phyloP scores from a whole-genome alignment of 1,140 invertebrate genomes.

The Drosophila nikananu region DNA sequence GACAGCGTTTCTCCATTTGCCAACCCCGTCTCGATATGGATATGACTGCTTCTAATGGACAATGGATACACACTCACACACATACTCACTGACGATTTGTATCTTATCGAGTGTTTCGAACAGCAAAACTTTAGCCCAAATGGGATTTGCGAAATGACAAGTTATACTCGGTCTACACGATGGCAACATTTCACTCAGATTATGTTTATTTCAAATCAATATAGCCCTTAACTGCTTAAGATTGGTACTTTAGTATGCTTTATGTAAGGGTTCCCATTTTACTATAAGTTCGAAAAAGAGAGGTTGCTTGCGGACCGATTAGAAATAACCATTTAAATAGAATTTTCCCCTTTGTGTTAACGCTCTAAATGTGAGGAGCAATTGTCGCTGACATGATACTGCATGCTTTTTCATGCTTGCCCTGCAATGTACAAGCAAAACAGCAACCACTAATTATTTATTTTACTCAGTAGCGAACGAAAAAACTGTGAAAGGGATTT shows the following conservation, averaged over 20 bases:
- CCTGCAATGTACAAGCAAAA: neutral
- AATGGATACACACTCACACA: slow-evolving; percentile 67
- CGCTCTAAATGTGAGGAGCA: too few species aligned
- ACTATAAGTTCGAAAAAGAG: neutral
- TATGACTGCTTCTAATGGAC: slow-evolving; percentile 64
- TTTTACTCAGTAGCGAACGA: neutral
- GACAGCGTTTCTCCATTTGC: slow-evolving; percentile 82
- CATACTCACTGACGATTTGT: slow-evolving; percentile 18
- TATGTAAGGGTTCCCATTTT: neutral
- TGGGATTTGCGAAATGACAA: slow-evolving; percentile 13
- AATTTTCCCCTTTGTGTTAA: neutral
- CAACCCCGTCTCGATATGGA: slow-evolving; percentile 67
- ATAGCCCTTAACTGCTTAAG: neutral
- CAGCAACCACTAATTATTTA: neutral
- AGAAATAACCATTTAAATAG: neutral
- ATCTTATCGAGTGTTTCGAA: slow-evolving; percentile 49
- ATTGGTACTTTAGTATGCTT: neutral
- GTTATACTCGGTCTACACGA: slow-evolving; percentile 2
- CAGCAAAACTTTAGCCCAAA: slow-evolving; percentile 30
- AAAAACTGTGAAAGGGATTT: neutral
- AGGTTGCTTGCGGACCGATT: too few species aligned
- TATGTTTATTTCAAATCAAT: neutral
- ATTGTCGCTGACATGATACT: too few species aligned
- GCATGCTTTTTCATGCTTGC: neutral
- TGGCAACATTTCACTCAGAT: slow-evolving; percentile 7